A percentile compares a stretch with the other conserved stretches of the same genome.
These are phyloP conservation scores for Beris morrisii DNA, from an alignment of 2,888 invertebrate species.

Conservation along the genomic window DNA sequence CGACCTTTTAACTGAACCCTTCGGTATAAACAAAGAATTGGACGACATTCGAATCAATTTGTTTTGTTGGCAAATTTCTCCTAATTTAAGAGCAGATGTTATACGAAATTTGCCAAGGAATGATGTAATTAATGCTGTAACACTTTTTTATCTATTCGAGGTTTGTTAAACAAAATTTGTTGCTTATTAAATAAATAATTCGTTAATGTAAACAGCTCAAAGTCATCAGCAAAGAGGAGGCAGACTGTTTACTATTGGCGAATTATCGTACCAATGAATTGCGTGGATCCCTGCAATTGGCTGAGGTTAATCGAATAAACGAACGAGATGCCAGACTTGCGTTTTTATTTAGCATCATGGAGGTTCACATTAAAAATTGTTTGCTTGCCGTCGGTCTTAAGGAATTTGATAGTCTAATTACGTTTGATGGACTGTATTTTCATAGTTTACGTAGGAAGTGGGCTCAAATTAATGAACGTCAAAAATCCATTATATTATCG, in stretches of 20 bases:
- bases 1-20: constrained; percentile 1
- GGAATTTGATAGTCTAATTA: neutral
- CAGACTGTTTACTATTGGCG: constrained; percentile 34
- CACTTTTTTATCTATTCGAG: constrained; percentile 27
- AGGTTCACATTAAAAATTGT: constrained; percentile 2
- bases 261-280: neutral
- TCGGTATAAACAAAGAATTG: constrained; percentile 9
- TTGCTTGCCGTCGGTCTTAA: constrained; percentile 9
- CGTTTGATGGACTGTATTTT: constrained; percentile 21
- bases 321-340: constrained; percentile 28
- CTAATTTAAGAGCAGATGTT: constrained; percentile 3
- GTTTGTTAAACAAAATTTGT: constrained; percentile 1
- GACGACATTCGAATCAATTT: constrained; percentile 26
- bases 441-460: constrained; percentile 27
- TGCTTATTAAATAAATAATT: neutral
- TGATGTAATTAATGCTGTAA: constrained; percentile 8
- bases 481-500: no score
- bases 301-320: constrained; percentile 9
- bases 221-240: constrained; percentile 32
- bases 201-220: constrained; percentile 10
- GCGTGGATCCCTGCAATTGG: neutral
- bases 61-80: constrained; percentile 32
- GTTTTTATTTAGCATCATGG: constrained; percentile 29
- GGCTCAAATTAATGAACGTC: neutral
- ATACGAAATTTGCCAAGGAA: constrained; percentile 2